Conservation (phyloP, 2,888 invertebrate species). For the Volucella inflata region DNA sequence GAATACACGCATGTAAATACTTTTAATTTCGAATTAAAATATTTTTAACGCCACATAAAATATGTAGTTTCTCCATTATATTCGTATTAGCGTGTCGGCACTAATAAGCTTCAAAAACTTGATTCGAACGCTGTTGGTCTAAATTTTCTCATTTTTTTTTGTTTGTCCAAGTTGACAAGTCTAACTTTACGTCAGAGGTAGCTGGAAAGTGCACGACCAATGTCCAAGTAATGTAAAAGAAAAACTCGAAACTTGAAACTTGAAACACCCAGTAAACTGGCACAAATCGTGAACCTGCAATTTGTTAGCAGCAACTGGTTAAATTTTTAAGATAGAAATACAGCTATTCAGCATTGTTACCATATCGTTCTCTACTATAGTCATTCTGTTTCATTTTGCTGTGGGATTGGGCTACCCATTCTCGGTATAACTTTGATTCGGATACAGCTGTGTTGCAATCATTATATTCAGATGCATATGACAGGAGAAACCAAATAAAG, state of each 20-base stretch:
- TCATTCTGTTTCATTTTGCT: background rate
- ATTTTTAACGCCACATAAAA: too few species aligned
- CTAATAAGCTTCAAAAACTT: slow-evolving; percentile 39
- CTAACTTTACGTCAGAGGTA: slow-evolving; percentile 14
- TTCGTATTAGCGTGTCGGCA: slow-evolving; percentile 40
- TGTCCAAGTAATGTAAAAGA: slow-evolving; percentile 12
- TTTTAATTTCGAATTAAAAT: slow-evolving; percentile 35
- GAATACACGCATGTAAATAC: slow-evolving; percentile 6
- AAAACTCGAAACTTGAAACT: slow-evolving; percentile 1
- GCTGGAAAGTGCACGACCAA: slow-evolving; percentile 58
- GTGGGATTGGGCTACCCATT: background rate
- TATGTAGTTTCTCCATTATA: slow-evolving; percentile 44
- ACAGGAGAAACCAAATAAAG: background rate
- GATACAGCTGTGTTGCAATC: background rate
- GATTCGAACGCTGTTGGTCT: slow-evolving; percentile 15
- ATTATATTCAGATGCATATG: background rate
- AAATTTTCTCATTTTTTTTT: slow-evolving; percentile 14
- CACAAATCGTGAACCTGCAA: slow-evolving; percentile 68
- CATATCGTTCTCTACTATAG: slow-evolving; percentile 5
- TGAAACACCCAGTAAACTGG: slow-evolving; percentile 44
- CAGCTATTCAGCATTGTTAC: slow-evolving; percentile 20
- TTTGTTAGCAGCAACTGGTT: slow-evolving; percentile 61
- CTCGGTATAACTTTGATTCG: background rate
- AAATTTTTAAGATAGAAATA: slow-evolving; percentile 17
- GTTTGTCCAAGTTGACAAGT: slow-evolving; percentile 35